Evolutionary conservation across 2,797 vertebrate genomes (phyloP).

Genomic region (Scolopax rusticola): DNA sequence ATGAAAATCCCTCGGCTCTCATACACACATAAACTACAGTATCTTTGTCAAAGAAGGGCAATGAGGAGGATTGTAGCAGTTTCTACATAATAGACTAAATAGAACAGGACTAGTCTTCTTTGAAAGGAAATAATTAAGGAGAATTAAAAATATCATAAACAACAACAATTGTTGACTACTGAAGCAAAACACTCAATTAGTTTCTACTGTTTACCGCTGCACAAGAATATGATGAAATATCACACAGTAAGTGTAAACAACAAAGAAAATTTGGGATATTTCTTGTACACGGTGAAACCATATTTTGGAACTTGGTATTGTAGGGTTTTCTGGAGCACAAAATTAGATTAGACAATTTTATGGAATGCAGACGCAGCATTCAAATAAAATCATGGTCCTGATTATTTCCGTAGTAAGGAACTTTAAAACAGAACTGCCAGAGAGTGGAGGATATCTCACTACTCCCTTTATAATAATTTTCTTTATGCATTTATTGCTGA

Average conservation of each 20-base stretch:
- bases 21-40: too few relatives aligned
- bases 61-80: background rate
- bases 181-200: background rate
- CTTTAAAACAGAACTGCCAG: background rate
- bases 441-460: background rate
- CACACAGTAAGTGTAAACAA: background rate
- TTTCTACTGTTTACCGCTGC: background rate
- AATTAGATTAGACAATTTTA: background rate
- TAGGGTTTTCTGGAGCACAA: background rate
- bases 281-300: fast-evolving
- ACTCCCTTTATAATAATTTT: background rate
- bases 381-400: background rate
- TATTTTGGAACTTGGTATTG: background rate
- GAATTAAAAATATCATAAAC: background rate
- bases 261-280: too few relatives aligned
- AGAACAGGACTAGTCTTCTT: background rate
- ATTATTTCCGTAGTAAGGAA: background rate
- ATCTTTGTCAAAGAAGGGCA: background rate
- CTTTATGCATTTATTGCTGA: background rate
- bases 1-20: background rate
- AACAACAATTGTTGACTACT: background rate
- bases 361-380: background rate
- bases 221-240: background rate
- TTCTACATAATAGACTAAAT: background rate
- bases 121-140: background rate